Evolutionary conservation across 2,888 invertebrate species (phyloP).

Genomic region (Aquatica leii): DNA sequence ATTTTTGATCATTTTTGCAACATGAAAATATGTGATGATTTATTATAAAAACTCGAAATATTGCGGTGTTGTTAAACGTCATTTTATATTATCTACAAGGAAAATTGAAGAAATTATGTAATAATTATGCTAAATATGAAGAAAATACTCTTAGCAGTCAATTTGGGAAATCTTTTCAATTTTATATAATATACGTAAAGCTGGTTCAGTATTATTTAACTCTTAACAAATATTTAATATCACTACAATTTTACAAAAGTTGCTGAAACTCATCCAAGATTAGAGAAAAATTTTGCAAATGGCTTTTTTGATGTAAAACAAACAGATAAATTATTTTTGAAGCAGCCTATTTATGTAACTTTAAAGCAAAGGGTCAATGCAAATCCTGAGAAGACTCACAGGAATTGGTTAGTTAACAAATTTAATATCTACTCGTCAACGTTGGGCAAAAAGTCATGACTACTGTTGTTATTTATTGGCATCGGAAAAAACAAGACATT

Average conservation of each 20-base stretch:
- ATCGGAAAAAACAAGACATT: constrained; percentile 9
- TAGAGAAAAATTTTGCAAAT: not conserved
- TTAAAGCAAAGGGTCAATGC: constrained; percentile 46
- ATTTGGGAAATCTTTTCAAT: not conserved
- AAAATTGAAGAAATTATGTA: too few relatives aligned
- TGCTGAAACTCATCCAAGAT: not conserved
- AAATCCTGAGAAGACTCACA: constrained; percentile 43
- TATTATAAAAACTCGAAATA: not conserved
- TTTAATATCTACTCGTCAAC: constrained; percentile 45
- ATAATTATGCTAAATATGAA: too few relatives aligned
- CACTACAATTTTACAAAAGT: constrained; percentile 1
- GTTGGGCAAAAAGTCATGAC: constrained; percentile 45
- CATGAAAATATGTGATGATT: too few relatives aligned
- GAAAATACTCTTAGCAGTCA: too few relatives aligned
- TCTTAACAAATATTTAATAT: not conserved
- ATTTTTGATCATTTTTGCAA: constrained; percentile 15
- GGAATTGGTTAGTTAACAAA: constrained; percentile 36
- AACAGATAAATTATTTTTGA: constrained; percentile 32
- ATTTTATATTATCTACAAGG: not conserved
- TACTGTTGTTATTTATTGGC: constrained; percentile 30
- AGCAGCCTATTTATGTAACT: constrained; percentile 40
- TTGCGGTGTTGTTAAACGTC: too few relatives aligned
- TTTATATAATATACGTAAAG: too few relatives aligned
- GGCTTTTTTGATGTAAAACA: constrained; percentile 1
- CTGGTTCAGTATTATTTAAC: constrained; percentile 1